Base-by-base conservation (phyloP, 2,113 vertebrate genomes). In the Synodontis membranacea region DNA sequence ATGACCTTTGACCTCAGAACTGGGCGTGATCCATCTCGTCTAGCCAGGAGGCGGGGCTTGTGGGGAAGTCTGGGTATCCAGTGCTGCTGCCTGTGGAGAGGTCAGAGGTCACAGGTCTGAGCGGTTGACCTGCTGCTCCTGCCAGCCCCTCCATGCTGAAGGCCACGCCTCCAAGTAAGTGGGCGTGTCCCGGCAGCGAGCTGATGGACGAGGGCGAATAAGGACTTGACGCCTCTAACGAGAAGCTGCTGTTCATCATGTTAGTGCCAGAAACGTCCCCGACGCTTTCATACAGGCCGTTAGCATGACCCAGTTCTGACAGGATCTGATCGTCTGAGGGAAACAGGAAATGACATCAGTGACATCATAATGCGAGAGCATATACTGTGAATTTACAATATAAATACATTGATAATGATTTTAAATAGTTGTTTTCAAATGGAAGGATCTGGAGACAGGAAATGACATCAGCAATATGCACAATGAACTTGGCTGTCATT, bases 21-120 rank as follows among this genome's bases (percentile, higher is more conserved):
- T 98, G 97, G 90, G 98, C 97, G 92, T 98, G 98, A 95, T 99
- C 98, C 98, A 99, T 98, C 92, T 99, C 98, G 21, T 99, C 98
- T 81, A 99, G 96, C 98, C 98, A 99, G n/a, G 98, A 99, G 82
- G 96, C 97, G 0, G 98, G 98, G 91, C 98, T 99, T 84, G 97
- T 98, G 89, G 98, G 98, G 94, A 99, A 99, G 96, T 99, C 98
- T 19, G 98, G 98, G 92, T 99, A 99, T 90, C 98, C 98, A 39
- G 98, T 97, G 91, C 98, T 99, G 96, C 98, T 99, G 42, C 97
- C 98, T 12, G 98, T 99, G 82, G 98, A 99, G 86, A 99, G 97
- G 94, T 99, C 98, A 84, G 98, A 99, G 91, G 96, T 99, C 72
- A 97, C 96, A 92, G 96, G 96, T 92, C 98, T 96, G 92, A 98